Percentiles rank a stretch among this genome's conserved stretches.
phyloP scores from a whole-genome alignment of 2,113 vertebrate genomes.

The Atherinomorus stipes region DNA sequence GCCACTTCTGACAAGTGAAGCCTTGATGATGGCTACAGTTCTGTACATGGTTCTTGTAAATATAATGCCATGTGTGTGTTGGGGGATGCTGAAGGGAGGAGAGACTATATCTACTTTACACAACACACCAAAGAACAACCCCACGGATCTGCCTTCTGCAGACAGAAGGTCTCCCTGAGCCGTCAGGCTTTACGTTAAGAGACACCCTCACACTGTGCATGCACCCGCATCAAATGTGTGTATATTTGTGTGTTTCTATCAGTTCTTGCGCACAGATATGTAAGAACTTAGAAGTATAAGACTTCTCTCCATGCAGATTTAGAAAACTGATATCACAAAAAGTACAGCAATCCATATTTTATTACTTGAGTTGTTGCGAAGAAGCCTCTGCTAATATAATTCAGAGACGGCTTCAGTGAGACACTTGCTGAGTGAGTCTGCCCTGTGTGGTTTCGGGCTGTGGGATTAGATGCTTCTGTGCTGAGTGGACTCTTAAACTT shows the following conservation, averaged over 20 bases:
- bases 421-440: slow-evolving; percentile 3
- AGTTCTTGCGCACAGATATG: not conserved
- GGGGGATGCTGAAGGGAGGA: not conserved
- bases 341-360: slow-evolving; percentile 45
- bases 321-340: slow-evolving; percentile 45
- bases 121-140: slow-evolving; percentile 16
- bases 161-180: slow-evolving; percentile 11
- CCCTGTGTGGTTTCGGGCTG: slow-evolving; percentile 4
- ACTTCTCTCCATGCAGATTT: slow-evolving; percentile 66
- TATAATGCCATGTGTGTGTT: not conserved
- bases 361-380: slow-evolving; percentile 40
- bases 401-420: not conserved
- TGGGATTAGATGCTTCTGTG: slow-evolving; percentile 50
- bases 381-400: slow-evolving; percentile 39
- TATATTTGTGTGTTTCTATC: not conserved
- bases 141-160: slow-evolving; percentile 11
- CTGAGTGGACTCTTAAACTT: slow-evolving; percentile 51
- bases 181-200: slow-evolving; percentile 4
- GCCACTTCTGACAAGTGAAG: not conserved
- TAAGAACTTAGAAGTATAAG: slow-evolving; percentile 50
- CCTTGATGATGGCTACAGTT: slow-evolving; percentile 25
- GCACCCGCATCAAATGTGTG: not conserved
- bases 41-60: not conserved
- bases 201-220: not conserved
- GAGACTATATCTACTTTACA: not conserved